Evolutionary conservation across 2,113 vertebrate species (phyloP), one percentile per base, ranked within the genome.

Genomic region (Circaetus gallicus): DNA sequence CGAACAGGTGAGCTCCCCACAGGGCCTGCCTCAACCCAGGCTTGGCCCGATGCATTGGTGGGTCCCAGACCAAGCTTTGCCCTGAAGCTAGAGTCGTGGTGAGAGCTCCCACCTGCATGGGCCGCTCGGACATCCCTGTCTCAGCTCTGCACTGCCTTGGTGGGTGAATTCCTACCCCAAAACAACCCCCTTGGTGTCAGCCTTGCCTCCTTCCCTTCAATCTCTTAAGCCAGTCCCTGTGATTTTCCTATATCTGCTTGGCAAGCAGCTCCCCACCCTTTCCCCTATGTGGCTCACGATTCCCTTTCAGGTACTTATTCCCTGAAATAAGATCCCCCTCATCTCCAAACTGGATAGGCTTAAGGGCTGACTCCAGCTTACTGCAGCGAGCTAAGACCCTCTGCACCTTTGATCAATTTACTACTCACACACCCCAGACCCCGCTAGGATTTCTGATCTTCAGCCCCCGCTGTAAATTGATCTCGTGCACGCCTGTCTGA

Each of bases 291-390:
- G 49, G 76, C 45, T 88, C 72, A 6, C 2, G 17, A 63, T 80
- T 69, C 31, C 85, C 86, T 95, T 95, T 80, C 94, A 88, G 92
- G 92, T 66, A 59, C 59, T 93, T 82, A 62, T 90, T 86, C 84
- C 85, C 89, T 82, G 97, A 85, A 88, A 94, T 52, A n/a, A 86
- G 93, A 97, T 95, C 78, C 72, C 65, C 65, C 89, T 96, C 95
- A 55, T 80, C 77, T 81, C 84, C 92, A 31, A 34, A 38, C 87
- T 53, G 55, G 82, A 73, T 31, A 86, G 93, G 91, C 79, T 95
- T 56, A 38, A 72, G 90, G 72, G 59, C 86, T 84, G 89, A 32
- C 90, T 47, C 56, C n/a, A n/a, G 95, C 97, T 88, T 97, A 86
- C 72, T 8, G 84, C 1, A 1, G 79, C 4, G 5, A 93, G 94